Evolutionary conservation across 2,113 vertebrate species (phyloP), one percentile per base, ranked within the genome.

Genomic region (Phyllopteryx taeniolatus): DNA sequence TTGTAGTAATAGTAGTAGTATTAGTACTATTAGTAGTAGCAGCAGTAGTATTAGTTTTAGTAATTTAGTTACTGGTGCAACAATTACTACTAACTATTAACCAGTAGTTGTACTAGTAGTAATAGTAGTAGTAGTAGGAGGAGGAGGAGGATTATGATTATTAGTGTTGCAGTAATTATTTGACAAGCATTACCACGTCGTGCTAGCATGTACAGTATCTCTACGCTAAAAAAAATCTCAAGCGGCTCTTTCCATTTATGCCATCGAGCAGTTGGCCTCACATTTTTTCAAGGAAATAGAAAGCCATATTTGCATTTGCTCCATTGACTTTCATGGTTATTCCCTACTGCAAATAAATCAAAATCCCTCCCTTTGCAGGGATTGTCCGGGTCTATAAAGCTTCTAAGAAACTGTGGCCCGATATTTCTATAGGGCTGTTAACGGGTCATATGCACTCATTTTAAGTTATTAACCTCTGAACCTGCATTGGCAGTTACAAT

Each of bases 251-350:
- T 86, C 65, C 87, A 70, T 89, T 86, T 85, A 90, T 81, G 79
- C 75, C 75, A 67, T 82, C 69, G 66, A 72, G 71, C 78, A 67
- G 78, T 75, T 74, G 53, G 53, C 63, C 75, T 66, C 65, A 77
- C 75, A 67, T 78, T 84, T 85, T 81, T 44, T 76, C 46, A 65
- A 69, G 71, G 83, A 88, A 79, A 79, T 61, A 71, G 76, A 80
- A 80, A 61, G 67, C 61, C 33, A 43, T 77, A 78, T 86, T 84
- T 79, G 67, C 27, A 17, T 72, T 74, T 74, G 79, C 82, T 75
- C 72, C 79, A 85, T 80, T 88, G 82, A 84, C 81, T 86, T 85
- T 89, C 84, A 87, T 70, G 79, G 70, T 72, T 80, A 85, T 85
- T 86, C 78, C 74, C 68, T 56, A 66, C 71, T 53, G 70, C 68